Percentiles rank a stretch among this genome's conserved stretches.
Conservation (phyloP, 2,113 vertebrate genomes). For the Oreochromis niloticus region DNA sequence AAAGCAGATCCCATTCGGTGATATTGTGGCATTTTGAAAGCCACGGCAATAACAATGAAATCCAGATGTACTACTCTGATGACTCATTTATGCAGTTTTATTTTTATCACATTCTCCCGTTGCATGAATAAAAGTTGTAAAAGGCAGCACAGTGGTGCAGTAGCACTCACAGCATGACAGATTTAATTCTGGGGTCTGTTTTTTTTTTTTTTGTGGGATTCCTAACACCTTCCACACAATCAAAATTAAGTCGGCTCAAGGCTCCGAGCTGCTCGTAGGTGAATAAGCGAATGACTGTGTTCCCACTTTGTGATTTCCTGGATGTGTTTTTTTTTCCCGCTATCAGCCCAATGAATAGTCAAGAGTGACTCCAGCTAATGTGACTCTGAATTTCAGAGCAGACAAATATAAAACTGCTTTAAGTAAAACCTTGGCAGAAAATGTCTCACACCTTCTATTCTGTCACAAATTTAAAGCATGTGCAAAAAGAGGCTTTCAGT, state of each 20-base stretch:
- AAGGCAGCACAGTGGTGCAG: slow-evolving; percentile 20
- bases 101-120: slow-evolving; percentile 23
- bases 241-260: slow-evolving; percentile 24
- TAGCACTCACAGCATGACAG: slow-evolving; percentile 6
- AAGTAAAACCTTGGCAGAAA: neutral
- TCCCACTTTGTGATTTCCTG: neutral
- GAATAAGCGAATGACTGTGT: slow-evolving; percentile 25
- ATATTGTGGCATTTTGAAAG: slow-evolving; percentile 10
- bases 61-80: slow-evolving; percentile 23
- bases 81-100: slow-evolving; percentile 55
- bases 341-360: neutral
- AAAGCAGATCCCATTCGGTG: neutral
- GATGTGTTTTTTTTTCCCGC: accelerated
- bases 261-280: slow-evolving; percentile 27
- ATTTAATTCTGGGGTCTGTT: neutral
- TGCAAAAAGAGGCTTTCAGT: neutral
- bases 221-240: slow-evolving; percentile 15
- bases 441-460: neutral
- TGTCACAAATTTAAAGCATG: neutral
- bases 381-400: neutral
- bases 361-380: neutral
- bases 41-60: slow-evolving; percentile 8
- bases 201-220: neutral
- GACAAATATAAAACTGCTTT: neutral
- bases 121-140: slow-evolving; percentile 54